Evolutionary conservation across 2,797 vertebrate genomes (phyloP).

Genomic region (Eidolon dupreanum): DNA sequence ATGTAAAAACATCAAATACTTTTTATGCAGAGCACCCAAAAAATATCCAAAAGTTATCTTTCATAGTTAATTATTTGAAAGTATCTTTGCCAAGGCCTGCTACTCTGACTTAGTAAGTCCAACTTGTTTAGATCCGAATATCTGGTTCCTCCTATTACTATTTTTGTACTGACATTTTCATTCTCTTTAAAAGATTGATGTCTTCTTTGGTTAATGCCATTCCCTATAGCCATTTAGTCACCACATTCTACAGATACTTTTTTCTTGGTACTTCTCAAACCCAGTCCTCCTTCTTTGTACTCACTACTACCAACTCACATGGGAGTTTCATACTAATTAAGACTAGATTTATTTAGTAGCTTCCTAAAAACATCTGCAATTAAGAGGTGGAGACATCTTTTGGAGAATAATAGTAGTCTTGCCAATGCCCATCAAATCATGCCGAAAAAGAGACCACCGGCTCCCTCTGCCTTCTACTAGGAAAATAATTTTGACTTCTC

Average conservation of each 20-base stretch:
- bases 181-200: background rate
- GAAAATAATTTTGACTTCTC: constrained; percentile 46
- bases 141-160: background rate
- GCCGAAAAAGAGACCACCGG: background rate
- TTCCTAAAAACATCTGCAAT: constrained; percentile 8
- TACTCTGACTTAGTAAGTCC: background rate
- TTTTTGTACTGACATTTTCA: background rate
- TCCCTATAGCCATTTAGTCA: background rate
- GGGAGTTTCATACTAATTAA: background rate
- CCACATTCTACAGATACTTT: background rate
- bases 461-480: background rate
- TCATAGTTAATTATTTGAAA: background rate
- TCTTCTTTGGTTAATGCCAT: background rate
- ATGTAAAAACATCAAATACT: background rate
- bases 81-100: background rate
- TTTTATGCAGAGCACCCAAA: background rate
- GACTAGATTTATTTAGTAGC: background rate
- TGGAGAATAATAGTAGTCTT: background rate
- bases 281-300: background rate
- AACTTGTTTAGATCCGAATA: background rate
- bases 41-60: background rate
- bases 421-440: background rate
- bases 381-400: background rate
- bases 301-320: background rate
- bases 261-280: background rate